Conservation (phyloP, 2,113 vertebrate genomes). For the Heterotilapia buettikoferi region DNA sequence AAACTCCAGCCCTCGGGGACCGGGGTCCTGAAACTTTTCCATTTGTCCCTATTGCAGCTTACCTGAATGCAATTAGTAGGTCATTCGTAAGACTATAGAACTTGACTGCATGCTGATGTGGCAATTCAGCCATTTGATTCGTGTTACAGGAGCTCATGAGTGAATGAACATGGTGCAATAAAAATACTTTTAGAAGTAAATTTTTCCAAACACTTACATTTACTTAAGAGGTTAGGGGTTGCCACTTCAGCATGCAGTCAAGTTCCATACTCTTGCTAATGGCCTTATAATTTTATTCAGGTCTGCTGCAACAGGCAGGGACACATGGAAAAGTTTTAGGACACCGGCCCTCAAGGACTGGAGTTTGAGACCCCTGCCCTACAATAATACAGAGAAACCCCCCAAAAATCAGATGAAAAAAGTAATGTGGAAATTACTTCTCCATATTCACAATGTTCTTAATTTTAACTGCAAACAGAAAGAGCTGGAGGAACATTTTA, state of each 20-base stretch:
- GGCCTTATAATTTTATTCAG: background rate
- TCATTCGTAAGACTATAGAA: background rate
- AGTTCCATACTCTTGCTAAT: background rate
- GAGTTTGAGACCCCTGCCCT: background rate
- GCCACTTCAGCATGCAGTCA: background rate
- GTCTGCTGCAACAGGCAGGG: background rate
- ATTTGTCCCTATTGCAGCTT: rapidly evolving
- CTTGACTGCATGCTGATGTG: background rate
- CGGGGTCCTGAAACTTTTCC: background rate
- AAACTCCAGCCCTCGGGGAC: rapidly evolving
- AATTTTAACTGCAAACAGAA: background rate
- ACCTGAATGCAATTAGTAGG: background rate
- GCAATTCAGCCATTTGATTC: background rate
- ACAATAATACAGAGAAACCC: background rate
- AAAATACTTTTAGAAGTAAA: background rate
- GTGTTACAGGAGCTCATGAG: background rate
- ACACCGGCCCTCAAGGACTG: background rate
- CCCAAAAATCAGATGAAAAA: rapidly evolving
- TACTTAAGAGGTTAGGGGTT: background rate
- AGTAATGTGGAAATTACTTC: background rate
- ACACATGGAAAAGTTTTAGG: background rate
- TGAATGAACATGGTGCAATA: background rate
- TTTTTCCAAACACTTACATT: rapidly evolving
- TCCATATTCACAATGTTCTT: background rate
- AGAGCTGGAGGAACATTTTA: background rate